Percentiles rank a stretch among this genome's conserved stretches.
These are phyloP conservation scores for Orycteropus afer DNA, from an alignment of 2,113 vertebrate genomes.

Conservation along the genomic window DNA sequence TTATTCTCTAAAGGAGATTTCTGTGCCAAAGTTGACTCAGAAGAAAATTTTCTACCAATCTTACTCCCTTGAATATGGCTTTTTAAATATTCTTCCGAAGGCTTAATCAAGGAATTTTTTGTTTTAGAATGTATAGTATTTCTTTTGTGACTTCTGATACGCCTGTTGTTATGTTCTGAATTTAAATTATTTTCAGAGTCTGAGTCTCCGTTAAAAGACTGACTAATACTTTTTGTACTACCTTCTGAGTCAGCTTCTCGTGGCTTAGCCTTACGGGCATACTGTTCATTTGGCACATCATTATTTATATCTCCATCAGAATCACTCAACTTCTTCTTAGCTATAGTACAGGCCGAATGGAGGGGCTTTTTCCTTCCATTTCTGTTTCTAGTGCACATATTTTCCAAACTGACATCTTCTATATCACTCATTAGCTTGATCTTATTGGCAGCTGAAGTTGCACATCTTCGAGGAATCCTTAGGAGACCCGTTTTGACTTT, in stretches of 20 bases:
- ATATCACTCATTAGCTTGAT: constrained; percentile 86
- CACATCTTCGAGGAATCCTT: constrained; percentile 88
- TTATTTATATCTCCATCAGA: constrained; percentile 70
- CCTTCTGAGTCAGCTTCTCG: background rate
- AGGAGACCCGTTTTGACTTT: constrained; percentile 51
- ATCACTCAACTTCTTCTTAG: constrained; percentile 53
- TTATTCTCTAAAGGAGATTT: constrained; percentile 71
- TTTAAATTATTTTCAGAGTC: constrained; percentile 53
- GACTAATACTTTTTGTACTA: constrained; percentile 12
- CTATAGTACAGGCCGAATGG: constrained; percentile 61
- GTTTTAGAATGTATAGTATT: constrained; percentile 13
- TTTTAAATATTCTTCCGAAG: constrained; percentile 81
- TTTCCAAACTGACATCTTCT: constrained; percentile 80
- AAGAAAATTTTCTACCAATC: constrained; percentile 46
- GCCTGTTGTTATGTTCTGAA: constrained; percentile 39
- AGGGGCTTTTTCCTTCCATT: constrained; percentile 76
- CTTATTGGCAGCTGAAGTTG: constrained; percentile 88
- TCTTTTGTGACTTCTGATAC: constrained; percentile 4
- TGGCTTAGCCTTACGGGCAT: constrained; percentile 16
- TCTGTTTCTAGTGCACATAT: constrained; percentile 72
- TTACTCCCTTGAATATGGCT: constrained; percentile 70
- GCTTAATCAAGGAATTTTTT: constrained; percentile 41
- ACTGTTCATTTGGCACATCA: constrained; percentile 45
- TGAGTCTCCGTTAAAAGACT: constrained; percentile 56
- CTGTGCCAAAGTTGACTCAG: background rate